These are phyloP conservation scores for Apocheima hispidaria DNA, from an alignment of 2,888 invertebrate genomes.

Conservation along the genomic window DNA sequence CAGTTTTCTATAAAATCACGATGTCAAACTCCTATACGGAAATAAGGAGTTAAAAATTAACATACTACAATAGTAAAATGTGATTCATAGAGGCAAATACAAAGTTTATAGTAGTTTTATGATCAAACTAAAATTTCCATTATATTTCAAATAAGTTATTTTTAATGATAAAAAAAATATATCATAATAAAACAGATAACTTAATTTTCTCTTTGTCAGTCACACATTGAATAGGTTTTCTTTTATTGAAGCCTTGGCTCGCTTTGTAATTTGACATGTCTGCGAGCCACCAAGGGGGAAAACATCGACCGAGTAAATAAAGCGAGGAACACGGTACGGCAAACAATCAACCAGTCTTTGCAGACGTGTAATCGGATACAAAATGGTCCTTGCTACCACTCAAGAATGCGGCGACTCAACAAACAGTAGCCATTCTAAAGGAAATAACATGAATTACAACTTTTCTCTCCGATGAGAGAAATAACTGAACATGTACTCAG, in stretches of 20 bases:
- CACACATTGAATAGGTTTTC: conserved; percentile 29
- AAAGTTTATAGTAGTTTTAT: conserved; percentile 41
- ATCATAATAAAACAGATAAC: conserved; percentile 2
- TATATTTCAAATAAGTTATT: conserved; percentile 16
- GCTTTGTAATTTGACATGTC: conserved; percentile 64
- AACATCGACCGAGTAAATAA: conserved; percentile 73
- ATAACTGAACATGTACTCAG: conserved; percentile 51
- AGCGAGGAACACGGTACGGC: conserved; percentile 59
- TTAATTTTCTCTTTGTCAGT: conserved; percentile 20
- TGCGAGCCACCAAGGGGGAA: conserved; percentile 62
- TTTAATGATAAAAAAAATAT: conserved; percentile 12
- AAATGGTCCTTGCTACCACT: conserved; percentile 66
- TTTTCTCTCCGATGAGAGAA: conserved; percentile 56
- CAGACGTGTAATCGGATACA: conserved; percentile 76
- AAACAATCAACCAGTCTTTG: conserved; percentile 72
- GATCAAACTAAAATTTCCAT: conserved; percentile 26
- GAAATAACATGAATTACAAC: conserved; percentile 67
- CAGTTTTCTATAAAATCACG: conserved; percentile 71
- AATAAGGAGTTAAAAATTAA: conserved; percentile 65
- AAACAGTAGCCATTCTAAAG: conserved; percentile 62
- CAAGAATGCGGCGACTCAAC: conserved; percentile 59
- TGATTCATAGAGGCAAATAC: conserved; percentile 58
- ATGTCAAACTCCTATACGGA: conserved; percentile 60
- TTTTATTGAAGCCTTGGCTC: conserved; percentile 44
- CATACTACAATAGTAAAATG: conserved; percentile 59